Evolutionary conservation across 2,113 vertebrate species (phyloP), one percentile per base, ranked within the genome.

Genomic region (Ageneiosus marmoratus): DNA sequence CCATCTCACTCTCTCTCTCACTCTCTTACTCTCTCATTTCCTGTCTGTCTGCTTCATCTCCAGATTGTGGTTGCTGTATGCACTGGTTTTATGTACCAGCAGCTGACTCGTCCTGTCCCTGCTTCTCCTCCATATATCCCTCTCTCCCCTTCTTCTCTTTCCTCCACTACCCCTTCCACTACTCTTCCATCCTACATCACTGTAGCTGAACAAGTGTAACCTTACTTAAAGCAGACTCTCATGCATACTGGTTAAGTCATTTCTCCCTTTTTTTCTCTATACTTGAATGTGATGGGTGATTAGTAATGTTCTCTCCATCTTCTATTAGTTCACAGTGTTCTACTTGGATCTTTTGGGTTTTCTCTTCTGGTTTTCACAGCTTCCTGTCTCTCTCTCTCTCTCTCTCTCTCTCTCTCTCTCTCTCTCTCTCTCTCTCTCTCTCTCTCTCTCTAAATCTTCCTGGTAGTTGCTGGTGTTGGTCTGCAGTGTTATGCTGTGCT

Each of bases 401-500:
- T 48, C 22, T 70, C 20, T 27, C 44, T 20, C 37, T 70, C 2
- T 18, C 37, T 16, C 12, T 55, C 10, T 32, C n/a, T 34, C 29
- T 4, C 15, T 48, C 10, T 32, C n/a, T 34, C 29, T 4, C 15
- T 48, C 16, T 13, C 78, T 69, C 46, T 69, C 32, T 83, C 60
- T 60, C 6, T 44, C 34, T 67, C 20, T 44, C 73, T 34, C 27
- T 53, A 22, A 6, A 13, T 60, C 13, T 44, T 6, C 62, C 32
- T 41, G 29, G 6, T 72, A 83, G 82, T 32, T 78, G 10, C 34
- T 78, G 75, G 62, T 55, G 50, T 58, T 83, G 62, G 51, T 46
- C 20, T 83, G 75, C 82, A 70, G 82, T 78, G 24, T 37, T 50
- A 4, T 70, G 75, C 53, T 83, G 51, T 34, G 20, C 63, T 60